phyloP scores from a whole-genome alignment of 1,140 invertebrate genomes.

The Cotesia glomerata region DNA sequence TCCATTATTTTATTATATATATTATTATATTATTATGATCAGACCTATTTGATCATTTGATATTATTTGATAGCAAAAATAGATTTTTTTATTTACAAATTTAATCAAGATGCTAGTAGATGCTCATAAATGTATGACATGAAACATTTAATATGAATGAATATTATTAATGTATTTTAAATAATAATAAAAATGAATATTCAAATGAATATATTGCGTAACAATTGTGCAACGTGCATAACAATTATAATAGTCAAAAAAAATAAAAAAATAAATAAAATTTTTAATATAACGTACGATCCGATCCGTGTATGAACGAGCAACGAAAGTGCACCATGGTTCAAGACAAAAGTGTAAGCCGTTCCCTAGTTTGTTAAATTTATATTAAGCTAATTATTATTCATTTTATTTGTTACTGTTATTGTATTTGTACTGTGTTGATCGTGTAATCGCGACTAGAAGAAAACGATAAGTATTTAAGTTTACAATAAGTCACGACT shows the following conservation, averaged over 20 bases:
- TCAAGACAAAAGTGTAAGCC: slow-evolving; percentile 41
- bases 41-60: slow-evolving; percentile 18
- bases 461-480: slow-evolving; percentile 7
- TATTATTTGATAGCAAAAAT: slow-evolving; percentile 30
- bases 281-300: slow-evolving; percentile 42
- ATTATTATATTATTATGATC: slow-evolving; percentile 16
- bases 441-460: slow-evolving; percentile 25
- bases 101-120: slow-evolving; percentile 54
- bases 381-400: background rate
- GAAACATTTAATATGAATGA: slow-evolving; percentile 57
- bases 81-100: slow-evolving; percentile 50
- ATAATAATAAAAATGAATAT: background rate
- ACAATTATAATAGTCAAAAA: no score
- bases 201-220: slow-evolving; percentile 44
- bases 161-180: slow-evolving; percentile 5
- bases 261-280: slow-evolving; percentile 47
- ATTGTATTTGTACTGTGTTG: background rate
- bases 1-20: background rate
- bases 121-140: slow-evolving; percentile 46
- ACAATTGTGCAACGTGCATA: slow-evolving; percentile 61
- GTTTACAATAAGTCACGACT: slow-evolving; percentile 46
- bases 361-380: slow-evolving; percentile 35
- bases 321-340: slow-evolving; percentile 49
- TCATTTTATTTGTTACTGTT: background rate
- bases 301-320: slow-evolving; percentile 38